Evolutionary conservation across 2,113 vertebrate genomes (phyloP).

Genomic region (Catharus minimus): DNA sequence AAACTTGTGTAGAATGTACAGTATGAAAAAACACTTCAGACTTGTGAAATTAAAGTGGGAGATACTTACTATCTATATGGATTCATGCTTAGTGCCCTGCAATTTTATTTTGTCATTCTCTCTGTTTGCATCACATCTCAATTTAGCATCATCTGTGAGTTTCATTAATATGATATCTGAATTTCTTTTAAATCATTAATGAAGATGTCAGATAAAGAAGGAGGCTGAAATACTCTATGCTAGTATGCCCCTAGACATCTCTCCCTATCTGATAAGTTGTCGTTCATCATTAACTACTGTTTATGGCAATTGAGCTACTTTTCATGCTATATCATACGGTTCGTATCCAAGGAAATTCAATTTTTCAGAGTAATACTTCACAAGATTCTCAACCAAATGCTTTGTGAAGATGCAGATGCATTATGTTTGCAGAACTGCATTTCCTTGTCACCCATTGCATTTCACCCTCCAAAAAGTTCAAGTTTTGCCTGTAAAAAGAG

Average conservation of each 20-base stretch:
- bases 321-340: slow-evolving; percentile 47
- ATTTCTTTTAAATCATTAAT: slow-evolving; percentile 46
- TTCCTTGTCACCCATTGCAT: neutral
- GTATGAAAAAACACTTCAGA: neutral
- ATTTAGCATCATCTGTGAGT: slow-evolving; percentile 9
- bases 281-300: slow-evolving; percentile 60
- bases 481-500: neutral
- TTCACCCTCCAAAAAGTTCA: neutral
- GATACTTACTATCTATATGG: neutral
- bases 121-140: neutral
- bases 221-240: neutral
- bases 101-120: neutral
- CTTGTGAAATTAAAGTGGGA: neutral
- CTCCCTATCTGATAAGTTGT: slow-evolving; percentile 43
- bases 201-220: slow-evolving; percentile 53
- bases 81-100: neutral
- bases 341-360: slow-evolving; percentile 54
- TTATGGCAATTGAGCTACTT: slow-evolving; percentile 58
- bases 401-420: neutral
- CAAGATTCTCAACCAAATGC: neutral
- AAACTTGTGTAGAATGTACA: neutral
- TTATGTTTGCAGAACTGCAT: neutral
- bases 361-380: slow-evolving; percentile 58
- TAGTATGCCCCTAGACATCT: neutral
- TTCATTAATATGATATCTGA: slow-evolving; percentile 43